Conservation (phyloP, 2,797 vertebrate genomes). For the Sus cebifrons region DNA sequence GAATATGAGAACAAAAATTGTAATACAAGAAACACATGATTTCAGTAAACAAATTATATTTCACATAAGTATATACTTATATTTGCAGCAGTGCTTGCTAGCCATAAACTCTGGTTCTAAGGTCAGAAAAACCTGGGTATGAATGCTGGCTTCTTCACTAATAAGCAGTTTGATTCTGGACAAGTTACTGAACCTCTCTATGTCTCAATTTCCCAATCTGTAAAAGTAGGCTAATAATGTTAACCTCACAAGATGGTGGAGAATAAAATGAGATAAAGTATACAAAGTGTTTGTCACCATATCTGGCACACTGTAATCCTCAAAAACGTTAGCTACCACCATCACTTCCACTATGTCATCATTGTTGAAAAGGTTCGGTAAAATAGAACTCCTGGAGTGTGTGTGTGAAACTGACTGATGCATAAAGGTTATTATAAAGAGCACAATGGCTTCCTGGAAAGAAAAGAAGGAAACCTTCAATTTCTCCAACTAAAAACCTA, state of each 20-base stretch:
- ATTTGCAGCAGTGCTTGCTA: not conserved
- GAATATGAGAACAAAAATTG: slow-evolving; percentile 1
- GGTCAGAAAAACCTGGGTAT: slow-evolving; percentile 52
- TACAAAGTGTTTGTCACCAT: not conserved
- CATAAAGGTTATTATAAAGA: not conserved
- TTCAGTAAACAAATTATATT: slow-evolving; percentile 49
- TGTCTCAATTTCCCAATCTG: slow-evolving; percentile 53
- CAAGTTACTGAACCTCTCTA: slow-evolving; percentile 53
- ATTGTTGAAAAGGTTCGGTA: not conserved
- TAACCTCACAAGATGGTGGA: not conserved
- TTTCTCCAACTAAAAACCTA: slow-evolving; percentile 27
- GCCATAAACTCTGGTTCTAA: not conserved
- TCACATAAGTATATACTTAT: slow-evolving; percentile 1
- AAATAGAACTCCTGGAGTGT: not conserved
- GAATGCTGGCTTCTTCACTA: slow-evolving; percentile 39
- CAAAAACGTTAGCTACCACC: slow-evolving; percentile 32
- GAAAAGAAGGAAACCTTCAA: slow-evolving; percentile 17
- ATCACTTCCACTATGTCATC: not conserved
- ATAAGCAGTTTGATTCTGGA: slow-evolving; percentile 43
- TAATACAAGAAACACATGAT: slow-evolving; percentile 40
- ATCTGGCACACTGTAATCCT: slow-evolving; percentile 4
- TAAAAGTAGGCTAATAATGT: slow-evolving; percentile 64
- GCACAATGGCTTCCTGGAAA: not conserved
- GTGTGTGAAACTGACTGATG: not conserved
- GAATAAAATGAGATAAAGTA: slow-evolving; percentile 24